Percentiles rank a stretch among this genome's conserved stretches.
Conservation (phyloP, 2,888 invertebrate species). For the Ectropis crepuscularia region DNA sequence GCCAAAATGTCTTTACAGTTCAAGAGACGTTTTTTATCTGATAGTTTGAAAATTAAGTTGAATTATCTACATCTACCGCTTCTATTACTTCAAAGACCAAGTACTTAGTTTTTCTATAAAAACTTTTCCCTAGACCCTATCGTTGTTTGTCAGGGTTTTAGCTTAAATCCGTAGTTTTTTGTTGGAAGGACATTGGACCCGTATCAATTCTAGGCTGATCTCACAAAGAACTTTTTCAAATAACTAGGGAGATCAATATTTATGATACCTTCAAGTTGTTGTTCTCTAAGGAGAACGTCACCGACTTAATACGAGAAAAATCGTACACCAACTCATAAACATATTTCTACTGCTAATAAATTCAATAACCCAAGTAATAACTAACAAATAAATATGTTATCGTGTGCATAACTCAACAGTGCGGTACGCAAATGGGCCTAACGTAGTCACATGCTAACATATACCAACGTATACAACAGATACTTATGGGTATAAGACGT, state of each 20-base stretch:
- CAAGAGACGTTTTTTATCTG: neutral
- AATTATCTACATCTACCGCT: neutral
- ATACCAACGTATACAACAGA: conserved; percentile 27
- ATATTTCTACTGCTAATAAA: conserved; percentile 36
- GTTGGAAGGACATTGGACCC: conserved; percentile 2
- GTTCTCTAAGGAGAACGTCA: neutral
- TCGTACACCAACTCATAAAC: conserved; percentile 28
- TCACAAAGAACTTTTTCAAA: neutral
- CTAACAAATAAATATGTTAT: conserved; percentile 43
- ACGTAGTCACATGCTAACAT: conserved; percentile 38
- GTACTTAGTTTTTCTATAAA: conserved; percentile 3
- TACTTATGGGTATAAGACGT: conserved; percentile 42
- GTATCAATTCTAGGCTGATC: conserved; percentile 6
- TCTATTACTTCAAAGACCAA: neutral
- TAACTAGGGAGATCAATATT: too few relatives aligned
- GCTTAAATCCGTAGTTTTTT: neutral
- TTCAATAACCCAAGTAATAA: conserved; percentile 36
- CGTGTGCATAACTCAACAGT: conserved; percentile 35
- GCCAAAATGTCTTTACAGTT: too few relatives aligned
- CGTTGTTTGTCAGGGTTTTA: conserved; percentile 1
- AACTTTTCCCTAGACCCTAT: neutral
- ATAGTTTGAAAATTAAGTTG: neutral
- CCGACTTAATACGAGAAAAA: conserved; percentile 4
- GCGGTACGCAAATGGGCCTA: conserved; percentile 39
- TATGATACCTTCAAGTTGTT: too few relatives aligned